Base-by-base conservation (phyloP, 2,797 vertebrate species). In the Cyclura pinguis region DNA sequence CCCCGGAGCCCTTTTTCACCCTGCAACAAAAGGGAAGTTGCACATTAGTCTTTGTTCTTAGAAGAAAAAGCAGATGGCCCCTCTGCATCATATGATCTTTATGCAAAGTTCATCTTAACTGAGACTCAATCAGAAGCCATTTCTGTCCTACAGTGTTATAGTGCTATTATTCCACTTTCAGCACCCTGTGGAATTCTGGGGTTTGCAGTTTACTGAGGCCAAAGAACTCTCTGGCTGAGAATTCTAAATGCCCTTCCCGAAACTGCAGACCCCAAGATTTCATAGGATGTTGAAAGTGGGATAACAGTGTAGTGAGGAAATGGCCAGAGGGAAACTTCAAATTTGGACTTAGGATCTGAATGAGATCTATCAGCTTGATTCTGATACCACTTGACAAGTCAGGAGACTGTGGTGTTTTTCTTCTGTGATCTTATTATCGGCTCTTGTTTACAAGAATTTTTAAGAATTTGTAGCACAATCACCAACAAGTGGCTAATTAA, bases 1-100 rank as follows among this genome's bases (percentile, higher is more conserved):
- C 99, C 99, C 32, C 88, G 94, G 83, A 99, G 96, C 69, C 99
- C 99, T 88, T 82, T 95, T 85, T 99, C 99, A 80, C 99, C 99
- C 99, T 99, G 90, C 64, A n/a, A 91, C 92, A 6, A 92, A 18
- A 88, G 77, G 95, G 27, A 95, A 87, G 95, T 59, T 3, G 0
- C 7, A 86, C 2, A 4, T 62, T 81, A 29, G 64, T 88, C 85
- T 94, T 69, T 59, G 42, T 80, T 88, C 69, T 32, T n/a, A 59
- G 27, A 4, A 62, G 24, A 13, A 74, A 8, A 32, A 81, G 24
- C 29, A 50, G 80, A 42, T 3, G 50, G 57, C 13, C 88, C n/a
- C 4, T 80, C 72, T 86, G 62, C 82, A 86, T 90, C 92, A 86
- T 22, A 20, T 16, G 76, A 29, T 81, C 62, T n/a, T 88, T 6